phyloP scores from a whole-genome alignment of 35 echinoderm and acorn worm genomes.

The Holothuria glaberrima region DNA sequence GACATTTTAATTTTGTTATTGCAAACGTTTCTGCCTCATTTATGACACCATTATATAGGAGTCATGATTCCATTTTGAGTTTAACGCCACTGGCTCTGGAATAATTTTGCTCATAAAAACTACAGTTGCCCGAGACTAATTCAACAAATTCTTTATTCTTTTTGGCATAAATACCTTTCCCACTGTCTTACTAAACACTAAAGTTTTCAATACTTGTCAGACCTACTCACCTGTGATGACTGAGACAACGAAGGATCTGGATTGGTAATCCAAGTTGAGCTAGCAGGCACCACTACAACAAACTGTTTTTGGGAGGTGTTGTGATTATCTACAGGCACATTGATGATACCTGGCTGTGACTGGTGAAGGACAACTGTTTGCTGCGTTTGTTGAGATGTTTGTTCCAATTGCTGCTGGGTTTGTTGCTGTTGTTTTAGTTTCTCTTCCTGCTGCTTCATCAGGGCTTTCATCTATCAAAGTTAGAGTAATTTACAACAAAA shows the following conservation, averaged over 20 bases:
- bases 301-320: conserved; percentile 24
- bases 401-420: conserved; percentile 55
- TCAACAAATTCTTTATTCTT: neutral
- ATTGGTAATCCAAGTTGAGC: conserved; percentile 31
- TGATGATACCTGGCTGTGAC: conserved; percentile 23
- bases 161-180: neutral
- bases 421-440: conserved; percentile 62
- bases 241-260: neutral
- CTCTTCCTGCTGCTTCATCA: conserved; percentile 21
- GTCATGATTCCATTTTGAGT: too few species aligned
- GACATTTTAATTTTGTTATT: too few species aligned
- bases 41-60: too few species aligned
- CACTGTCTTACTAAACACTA: neutral
- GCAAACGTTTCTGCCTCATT: too few species aligned
- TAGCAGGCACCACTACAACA: conserved; percentile 38
- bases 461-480: neutral
- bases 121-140: too few species aligned
- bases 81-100: too few species aligned
- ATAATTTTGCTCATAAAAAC: too few species aligned
- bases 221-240: conserved; percentile 56
- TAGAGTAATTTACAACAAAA: too few species aligned
- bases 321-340: conserved; percentile 14
- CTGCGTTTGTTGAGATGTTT: conserved; percentile 43
- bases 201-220: too few species aligned
- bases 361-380: conserved; percentile 44